Base-by-base conservation (phyloP, 2,888 invertebrate species). In the Lagria hirta region DNA sequence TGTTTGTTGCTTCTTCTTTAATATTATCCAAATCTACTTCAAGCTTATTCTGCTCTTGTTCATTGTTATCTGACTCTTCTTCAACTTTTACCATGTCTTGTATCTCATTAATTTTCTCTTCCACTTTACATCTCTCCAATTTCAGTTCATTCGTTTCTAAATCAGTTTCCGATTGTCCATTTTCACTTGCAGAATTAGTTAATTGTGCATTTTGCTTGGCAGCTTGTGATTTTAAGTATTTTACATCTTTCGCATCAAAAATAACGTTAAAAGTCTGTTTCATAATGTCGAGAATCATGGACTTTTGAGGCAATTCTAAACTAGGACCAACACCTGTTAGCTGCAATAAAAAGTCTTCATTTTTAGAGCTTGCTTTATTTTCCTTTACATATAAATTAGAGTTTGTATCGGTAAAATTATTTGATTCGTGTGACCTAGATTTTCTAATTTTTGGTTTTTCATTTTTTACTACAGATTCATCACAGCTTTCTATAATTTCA, bases 261-360 rank as follows among this genome's bases (percentile, higher is more conserved):
- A 30, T 16, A 2, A 70, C 68, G 49, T 71, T 72, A 45, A 72
- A 78, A 62, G 74, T 75, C 71, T 79, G 75, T 59, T 76, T 80
- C 80, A 80, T 80, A 70, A 78, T 79, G 68, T 76, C 71, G 62
- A 76, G 66, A 60, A 77, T 70, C 45, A 69, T 56, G 23, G 65
- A 61, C 72, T 78, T 80, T 65, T 78, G 79, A 61, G 79, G 77
- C 62, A 78, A 71, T 60, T 79, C 79, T 54, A 48, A 18, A 45
- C 65, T 65, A 11, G 63, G 60, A 54, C 47, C 58, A 14, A 52
- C 48, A 18, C 40, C 48, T n/a, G 24, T 48, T 27, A 33, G 38
- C 50, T 36, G 55, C 52, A 22, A 34, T 13, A 33, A 20, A 3
- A 16, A 22, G 3, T 22, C 33, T 24, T 49, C 52, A 4, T 16